phyloP scores from a whole-genome alignment of 1,140 invertebrate species.

The Scaptodrosophila lebanonensis region DNA sequence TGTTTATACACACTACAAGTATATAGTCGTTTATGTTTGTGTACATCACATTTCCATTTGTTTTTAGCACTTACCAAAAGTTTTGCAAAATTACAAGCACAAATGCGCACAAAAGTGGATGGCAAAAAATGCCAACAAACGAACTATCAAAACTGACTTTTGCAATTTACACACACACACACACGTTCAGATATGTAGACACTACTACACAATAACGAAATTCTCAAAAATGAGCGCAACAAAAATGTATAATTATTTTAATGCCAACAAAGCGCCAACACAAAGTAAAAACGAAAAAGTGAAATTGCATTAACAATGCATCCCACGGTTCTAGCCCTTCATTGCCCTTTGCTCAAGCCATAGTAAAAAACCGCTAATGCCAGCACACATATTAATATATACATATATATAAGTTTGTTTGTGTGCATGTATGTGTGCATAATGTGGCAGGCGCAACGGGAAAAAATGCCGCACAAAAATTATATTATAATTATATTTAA shows the following conservation, averaged over 20 bases:
- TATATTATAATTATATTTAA: slow-evolving; percentile 76
- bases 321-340: too few species aligned
- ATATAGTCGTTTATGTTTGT: slow-evolving; percentile 1
- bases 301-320: slow-evolving; percentile 73
- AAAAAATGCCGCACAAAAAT: slow-evolving; percentile 68
- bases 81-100: slow-evolving; percentile 51
- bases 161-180: slow-evolving; percentile 31
- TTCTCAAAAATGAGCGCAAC: slow-evolving; percentile 53
- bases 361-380: slow-evolving; percentile 37
- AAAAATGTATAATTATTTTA: slow-evolving; percentile 71
- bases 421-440: slow-evolving; percentile 9
- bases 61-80: slow-evolving; percentile 54
- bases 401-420: slow-evolving; percentile 25
- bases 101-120: slow-evolving; percentile 32
- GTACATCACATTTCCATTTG: slow-evolving; percentile 25
- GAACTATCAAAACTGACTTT: slow-evolving; percentile 72
- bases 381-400: slow-evolving; percentile 18
- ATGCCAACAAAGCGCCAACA: slow-evolving; percentile 49
- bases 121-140: slow-evolving; percentile 21
- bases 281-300: slow-evolving; percentile 56
- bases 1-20: too few species aligned
- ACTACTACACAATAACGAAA: slow-evolving; percentile 38
- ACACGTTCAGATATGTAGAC: slow-evolving; percentile 29
- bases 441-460: slow-evolving; percentile 26
- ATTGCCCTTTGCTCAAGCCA: too few species aligned